phyloP scores from a whole-genome alignment of 2,888 invertebrate species.

The Drosophila kambysellisi region DNA sequence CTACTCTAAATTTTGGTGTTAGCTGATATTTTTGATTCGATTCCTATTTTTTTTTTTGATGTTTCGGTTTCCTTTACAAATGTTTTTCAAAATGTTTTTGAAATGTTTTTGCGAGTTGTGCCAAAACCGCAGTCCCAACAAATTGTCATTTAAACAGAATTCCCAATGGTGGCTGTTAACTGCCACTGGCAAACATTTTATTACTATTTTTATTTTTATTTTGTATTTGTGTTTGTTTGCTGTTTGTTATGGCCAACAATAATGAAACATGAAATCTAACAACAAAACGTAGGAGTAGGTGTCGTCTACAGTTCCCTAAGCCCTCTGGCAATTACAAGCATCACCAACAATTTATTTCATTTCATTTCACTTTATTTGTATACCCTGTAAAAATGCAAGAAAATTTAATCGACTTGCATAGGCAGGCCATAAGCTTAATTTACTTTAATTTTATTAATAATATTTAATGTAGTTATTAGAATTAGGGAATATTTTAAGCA shows the following conservation, averaged over 20 bases:
- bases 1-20: neutral
- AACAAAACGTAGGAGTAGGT: slow-evolving; percentile 36
- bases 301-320: slow-evolving; percentile 46
- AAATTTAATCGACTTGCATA: neutral
- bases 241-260: slow-evolving; percentile 20
- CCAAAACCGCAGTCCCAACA: slow-evolving; percentile 20
- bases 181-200: slow-evolving; percentile 48
- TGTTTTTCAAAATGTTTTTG: neutral
- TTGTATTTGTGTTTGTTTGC: slow-evolving; percentile 5
- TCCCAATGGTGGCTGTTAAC: slow-evolving; percentile 19
- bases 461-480: neutral
- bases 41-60: neutral
- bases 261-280: slow-evolving; percentile 43
- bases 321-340: slow-evolving; percentile 47
- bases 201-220: slow-evolving; percentile 17
- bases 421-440: no score
- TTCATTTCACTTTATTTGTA: slow-evolving; percentile 27
- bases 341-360: slow-evolving; percentile 38
- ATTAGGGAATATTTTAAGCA: neutral
- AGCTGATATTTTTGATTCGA: neutral
- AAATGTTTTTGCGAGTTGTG: neutral
- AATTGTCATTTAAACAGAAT: slow-evolving; percentile 28
- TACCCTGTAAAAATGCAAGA: slow-evolving; percentile 8
- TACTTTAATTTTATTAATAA: neutral
- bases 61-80: slow-evolving; percentile 1